A percentile compares a stretch with the other conserved stretches of the same genome.
Evolutionary conservation across 2,797 vertebrate genomes (phyloP).

Genomic region (Chaenodraco wilsoni): DNA sequence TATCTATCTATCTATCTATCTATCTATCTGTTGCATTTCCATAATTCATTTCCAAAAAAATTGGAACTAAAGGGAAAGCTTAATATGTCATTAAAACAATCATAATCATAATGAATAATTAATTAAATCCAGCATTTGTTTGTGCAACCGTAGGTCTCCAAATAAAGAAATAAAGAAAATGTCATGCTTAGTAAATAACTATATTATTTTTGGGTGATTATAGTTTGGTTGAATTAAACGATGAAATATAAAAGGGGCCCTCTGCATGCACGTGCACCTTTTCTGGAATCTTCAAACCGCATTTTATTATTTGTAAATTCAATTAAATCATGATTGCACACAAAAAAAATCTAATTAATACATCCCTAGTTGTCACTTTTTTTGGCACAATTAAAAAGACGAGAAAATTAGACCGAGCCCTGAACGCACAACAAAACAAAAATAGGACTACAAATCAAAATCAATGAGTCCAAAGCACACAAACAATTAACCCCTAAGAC

Average conservation of each 20-base stretch:
- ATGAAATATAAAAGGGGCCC: background rate
- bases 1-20: too few relatives aligned
- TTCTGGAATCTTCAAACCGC: background rate
- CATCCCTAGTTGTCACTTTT: background rate
- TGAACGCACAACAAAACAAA: background rate
- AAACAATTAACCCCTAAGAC: background rate
- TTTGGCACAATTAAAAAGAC: background rate
- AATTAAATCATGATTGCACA: background rate
- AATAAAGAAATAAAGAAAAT: background rate
- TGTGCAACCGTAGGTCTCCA: background rate
- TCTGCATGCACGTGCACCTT: background rate
- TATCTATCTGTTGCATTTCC: background rate
- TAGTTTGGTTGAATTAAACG: background rate
- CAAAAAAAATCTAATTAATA: background rate
- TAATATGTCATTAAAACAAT: background rate
- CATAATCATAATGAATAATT: background rate
- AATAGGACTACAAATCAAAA: background rate
- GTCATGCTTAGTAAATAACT: background rate
- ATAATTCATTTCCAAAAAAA: background rate
- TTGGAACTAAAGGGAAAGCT: background rate
- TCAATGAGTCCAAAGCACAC: background rate
- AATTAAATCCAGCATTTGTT: background rate
- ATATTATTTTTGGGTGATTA: background rate
- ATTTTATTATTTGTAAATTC: background rate
- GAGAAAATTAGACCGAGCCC: accelerated